Base-by-base conservation (phyloP, 2,888 invertebrate genomes). In the Theretra japonica region DNA sequence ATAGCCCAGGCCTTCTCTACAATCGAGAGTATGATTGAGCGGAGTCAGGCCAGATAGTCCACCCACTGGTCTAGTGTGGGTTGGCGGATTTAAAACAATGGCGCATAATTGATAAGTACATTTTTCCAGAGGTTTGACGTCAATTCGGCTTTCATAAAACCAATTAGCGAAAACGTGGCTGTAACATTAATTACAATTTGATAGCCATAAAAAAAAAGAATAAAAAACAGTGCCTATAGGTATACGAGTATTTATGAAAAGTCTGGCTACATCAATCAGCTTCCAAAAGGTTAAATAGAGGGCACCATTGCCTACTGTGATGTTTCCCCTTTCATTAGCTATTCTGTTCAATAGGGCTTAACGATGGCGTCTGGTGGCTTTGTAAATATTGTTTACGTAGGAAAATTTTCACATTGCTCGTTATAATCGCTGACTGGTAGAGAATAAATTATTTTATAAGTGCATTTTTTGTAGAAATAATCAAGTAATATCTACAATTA, bases 301-400 rank as follows among this genome's bases (percentile, higher is more conserved):
- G 6, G 53, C 53, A 53, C 4, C n/a, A 7, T 53, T 59, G n/a
- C n/a, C n/a, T n/a, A 59, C 28, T 19, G 19, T 17, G 25, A 59
- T 28, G 17, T 59, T 19, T 59, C 17, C 19, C 59, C 59, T 59
- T 59, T 59, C 59, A 59, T 59, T 59, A 59, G 28, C 25, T 17
- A 59, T 59, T 58, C 23, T 11, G 3, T 58, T 59, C 28, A 59
- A 59, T 59, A 59, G 28, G 6, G 25, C 28, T 15, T 59, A 59
- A 59, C 25, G 28, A 59, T 59, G 53, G n/a, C 53, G 53, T 53
- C 53, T 53, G 53, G n/a, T 7, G 53, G 53, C 19, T 53, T n/a
- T 53, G 17, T n/a, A 53, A 53, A 53, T 53, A n/a, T 53, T 53
- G 53, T 53, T 53, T 17, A 53, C n/a, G 53, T 53, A 53, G 53